A percentile compares a stretch with the other conserved stretches of the same genome.
phyloP scores from a whole-genome alignment of 1,140 invertebrate species.

The Zaprionus lachaisei region DNA sequence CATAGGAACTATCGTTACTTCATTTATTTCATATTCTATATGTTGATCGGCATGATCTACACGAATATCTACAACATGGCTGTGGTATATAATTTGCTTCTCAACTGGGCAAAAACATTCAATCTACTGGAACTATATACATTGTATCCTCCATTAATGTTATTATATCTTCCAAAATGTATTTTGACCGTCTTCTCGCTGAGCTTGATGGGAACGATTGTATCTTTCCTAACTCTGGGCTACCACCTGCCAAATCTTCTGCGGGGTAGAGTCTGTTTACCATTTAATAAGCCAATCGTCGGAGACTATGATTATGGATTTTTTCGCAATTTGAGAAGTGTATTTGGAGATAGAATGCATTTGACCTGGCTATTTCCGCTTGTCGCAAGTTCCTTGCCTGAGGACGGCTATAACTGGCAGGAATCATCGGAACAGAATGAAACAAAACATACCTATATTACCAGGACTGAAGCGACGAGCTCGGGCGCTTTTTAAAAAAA shows the following conservation, averaged over 20 bases:
- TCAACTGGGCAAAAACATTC: neutral
- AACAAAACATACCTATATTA: neutral
- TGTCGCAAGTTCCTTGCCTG: conserved; percentile 7
- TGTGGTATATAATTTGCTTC: conserved; percentile 87
- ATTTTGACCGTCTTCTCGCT: conserved; percentile 89
- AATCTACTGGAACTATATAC: neutral
- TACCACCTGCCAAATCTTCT: conserved; percentile 87
- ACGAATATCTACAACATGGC: conserved; percentile 88
- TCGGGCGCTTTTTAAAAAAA: too few relatives aligned
- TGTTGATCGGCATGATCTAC: conserved; percentile 85
- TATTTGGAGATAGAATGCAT: conserved; percentile 91
- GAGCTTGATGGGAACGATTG: conserved; percentile 87
- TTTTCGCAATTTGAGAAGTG: conserved; percentile 87
- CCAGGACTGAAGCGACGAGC: too few relatives aligned
- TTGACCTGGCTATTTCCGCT: conserved; percentile 85
- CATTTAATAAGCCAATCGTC: conserved; percentile 12
- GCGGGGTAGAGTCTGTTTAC: conserved; percentile 21
- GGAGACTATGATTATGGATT: conserved; percentile 89
- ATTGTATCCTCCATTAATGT: neutral
- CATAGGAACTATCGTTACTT: conserved; percentile 96
- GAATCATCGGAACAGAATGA: conserved; percentile 58
- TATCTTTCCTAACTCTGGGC: conserved; percentile 85
- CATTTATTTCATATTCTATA: conserved; percentile 91
- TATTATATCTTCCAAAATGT: conserved; percentile 38
- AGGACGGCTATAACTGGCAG: conserved; percentile 17